Base-by-base conservation (phyloP, 2,888 invertebrate species). In the Scaptomyza parva region DNA sequence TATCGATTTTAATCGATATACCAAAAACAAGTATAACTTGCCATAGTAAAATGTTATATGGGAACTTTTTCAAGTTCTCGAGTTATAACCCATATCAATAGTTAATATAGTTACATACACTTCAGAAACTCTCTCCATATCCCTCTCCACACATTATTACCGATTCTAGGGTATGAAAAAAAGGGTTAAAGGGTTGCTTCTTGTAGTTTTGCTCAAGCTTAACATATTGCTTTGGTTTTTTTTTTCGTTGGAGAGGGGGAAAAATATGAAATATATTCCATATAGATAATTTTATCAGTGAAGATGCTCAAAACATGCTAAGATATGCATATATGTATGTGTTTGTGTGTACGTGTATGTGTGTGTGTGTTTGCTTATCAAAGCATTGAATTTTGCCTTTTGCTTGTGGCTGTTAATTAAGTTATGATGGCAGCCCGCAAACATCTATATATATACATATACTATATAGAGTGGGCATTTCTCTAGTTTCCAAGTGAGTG, bases 381-480 rank as follows among this genome's bases (percentile, higher is more conserved):
- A 72, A 72, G 69, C 76, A 77, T 75, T 68, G 69, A 64, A 73
- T 63, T 44, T 52, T 62, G 69, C 43, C 69, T 74, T 37, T 69
- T 69, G 74, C 73, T 74, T 76, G 72, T 70, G 78, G 80, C 86
- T 87, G 87, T 86, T 87, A 86, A 86, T 86, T 86, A 86, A 87
- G 87, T 86, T 86, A 86, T 86, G 85, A 85, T 87, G 86, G 75
- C 78, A 86, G 58, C 68, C 86, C 81, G 69, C 81, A 81, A 68
- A 81, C 70, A 66, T 37, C n/a, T n/a, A n/a, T n/a, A n/a, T n/a
- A n/a, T n/a, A n/a, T n/a, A n/a, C n/a, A n/a, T n/a, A n/a, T n/a
- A n/a, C n/a, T n/a, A 8, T 53, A 55, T 62, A 66, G 70, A 66
- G 60, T 72, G 70, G 70, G 79, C 70, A 69, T 73, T 62, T 67